Conservation (phyloP, 2,797 vertebrate species). For the Karalla daura region DNA sequence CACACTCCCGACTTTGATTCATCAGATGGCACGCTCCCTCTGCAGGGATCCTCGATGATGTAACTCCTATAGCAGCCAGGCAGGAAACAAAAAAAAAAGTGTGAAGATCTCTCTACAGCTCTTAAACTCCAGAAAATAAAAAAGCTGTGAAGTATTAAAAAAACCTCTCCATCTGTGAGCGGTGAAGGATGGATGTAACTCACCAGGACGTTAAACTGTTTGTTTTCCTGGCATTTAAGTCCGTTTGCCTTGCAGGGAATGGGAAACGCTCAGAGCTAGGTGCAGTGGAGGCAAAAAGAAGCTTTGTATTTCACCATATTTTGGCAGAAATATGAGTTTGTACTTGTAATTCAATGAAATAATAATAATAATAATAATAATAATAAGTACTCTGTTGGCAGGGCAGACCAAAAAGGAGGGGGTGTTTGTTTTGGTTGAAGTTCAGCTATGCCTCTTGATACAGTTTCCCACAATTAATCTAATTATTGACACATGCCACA, state of each 20-base stretch:
- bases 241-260: background rate
- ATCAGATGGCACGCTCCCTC: slow-evolving; percentile 30
- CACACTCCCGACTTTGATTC: slow-evolving; percentile 5
- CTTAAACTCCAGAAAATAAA: background rate
- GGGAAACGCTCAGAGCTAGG: background rate
- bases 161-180: background rate
- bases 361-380: too few species aligned
- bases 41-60: slow-evolving; percentile 49
- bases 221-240: background rate
- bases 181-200: background rate
- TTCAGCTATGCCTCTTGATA: too few species aligned
- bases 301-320: background rate
- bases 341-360: too few species aligned
- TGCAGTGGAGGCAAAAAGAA: background rate
- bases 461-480: too few species aligned
- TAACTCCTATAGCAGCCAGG: slow-evolving; percentile 27
- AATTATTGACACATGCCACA: background rate
- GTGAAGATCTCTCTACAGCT: slow-evolving; percentile 6
- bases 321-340: background rate
- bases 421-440: background rate
- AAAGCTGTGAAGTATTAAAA: background rate
- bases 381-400: background rate
- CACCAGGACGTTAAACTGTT: background rate
- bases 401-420: background rate
- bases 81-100: background rate